Evolutionary conservation across 35 echinoderm and acorn worm genomes (phyloP).

Genomic region (Patiria miniata): DNA sequence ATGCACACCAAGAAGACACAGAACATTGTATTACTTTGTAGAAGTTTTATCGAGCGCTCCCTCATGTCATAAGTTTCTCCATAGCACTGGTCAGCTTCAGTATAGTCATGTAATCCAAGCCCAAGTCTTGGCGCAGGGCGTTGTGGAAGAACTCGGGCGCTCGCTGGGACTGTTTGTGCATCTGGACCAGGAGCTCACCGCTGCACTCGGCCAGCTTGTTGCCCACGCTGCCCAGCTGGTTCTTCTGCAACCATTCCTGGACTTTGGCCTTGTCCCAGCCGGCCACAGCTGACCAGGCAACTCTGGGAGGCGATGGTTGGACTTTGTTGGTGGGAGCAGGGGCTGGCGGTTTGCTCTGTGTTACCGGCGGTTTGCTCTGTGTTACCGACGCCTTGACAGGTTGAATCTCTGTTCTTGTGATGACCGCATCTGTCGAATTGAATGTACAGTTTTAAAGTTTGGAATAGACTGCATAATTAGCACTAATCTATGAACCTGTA

Average conservation of each 20-base stretch:
- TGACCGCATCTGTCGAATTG: background rate
- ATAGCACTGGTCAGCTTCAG: conserved; percentile 65
- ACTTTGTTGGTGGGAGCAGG: background rate
- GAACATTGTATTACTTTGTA: too few relatives aligned
- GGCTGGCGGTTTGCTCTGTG: background rate
- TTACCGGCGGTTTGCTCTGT: background rate
- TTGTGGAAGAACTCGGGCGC: conserved; percentile 84
- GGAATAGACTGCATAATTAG: background rate
- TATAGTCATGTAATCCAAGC: conserved; percentile 56
- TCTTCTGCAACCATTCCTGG: conserved; percentile 66
- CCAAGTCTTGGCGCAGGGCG: conserved; percentile 54
- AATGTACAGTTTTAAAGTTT: too few relatives aligned
- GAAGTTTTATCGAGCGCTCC: too few relatives aligned
- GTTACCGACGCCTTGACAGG: background rate
- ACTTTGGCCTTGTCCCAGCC: conserved; percentile 49
- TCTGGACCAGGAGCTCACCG: conserved; percentile 77
- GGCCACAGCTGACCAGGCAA: background rate
- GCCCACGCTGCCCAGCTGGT: conserved; percentile 23
- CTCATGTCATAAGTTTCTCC: conserved; percentile 59
- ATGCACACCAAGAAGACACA: too few relatives aligned
- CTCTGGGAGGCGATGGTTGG: background rate
- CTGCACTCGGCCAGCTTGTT: conserved; percentile 43
- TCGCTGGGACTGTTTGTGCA: conserved; percentile 68
- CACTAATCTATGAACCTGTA: too few relatives aligned
- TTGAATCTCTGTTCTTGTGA: background rate